phyloP scores from a whole-genome alignment of 2,888 invertebrate genomes.

The Halocaridina rubra region DNA sequence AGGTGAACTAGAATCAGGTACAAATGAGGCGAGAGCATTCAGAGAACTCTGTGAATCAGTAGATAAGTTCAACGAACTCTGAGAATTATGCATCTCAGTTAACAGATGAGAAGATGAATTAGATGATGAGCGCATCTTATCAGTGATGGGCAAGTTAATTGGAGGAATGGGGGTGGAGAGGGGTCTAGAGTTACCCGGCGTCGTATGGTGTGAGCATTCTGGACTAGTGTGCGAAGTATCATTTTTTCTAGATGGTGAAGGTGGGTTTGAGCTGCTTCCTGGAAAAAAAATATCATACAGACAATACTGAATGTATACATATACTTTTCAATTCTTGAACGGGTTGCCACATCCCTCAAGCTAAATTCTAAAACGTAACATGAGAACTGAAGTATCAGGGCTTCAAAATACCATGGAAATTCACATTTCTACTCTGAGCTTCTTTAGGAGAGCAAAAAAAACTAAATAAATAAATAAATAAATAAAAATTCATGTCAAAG shows the following conservation, averaged over 20 bases:
- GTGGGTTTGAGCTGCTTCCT: neutral
- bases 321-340: too few relatives aligned
- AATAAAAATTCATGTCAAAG: too few relatives aligned
- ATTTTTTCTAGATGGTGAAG: neutral
- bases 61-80: neutral
- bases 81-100: neutral
- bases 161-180: constrained; percentile 27
- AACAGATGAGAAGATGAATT: neutral
- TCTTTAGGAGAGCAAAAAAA: too few relatives aligned
- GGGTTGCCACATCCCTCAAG: too few relatives aligned
- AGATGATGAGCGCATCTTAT: neutral
- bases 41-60: neutral
- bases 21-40: neutral
- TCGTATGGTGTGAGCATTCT: neutral
- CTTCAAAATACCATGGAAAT: too few relatives aligned
- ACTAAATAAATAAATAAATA: too few relatives aligned
- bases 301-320: too few relatives aligned
- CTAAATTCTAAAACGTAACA: too few relatives aligned
- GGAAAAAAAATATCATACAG: neutral
- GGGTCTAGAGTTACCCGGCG: neutral
- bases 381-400: too few relatives aligned
- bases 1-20: neutral
- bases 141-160: neutral
- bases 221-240: neutral
- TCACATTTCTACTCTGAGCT: too few relatives aligned